phyloP scores from a whole-genome alignment of 92 coral and sea anemone species.

The Zoanthus sansibaricus region DNA sequence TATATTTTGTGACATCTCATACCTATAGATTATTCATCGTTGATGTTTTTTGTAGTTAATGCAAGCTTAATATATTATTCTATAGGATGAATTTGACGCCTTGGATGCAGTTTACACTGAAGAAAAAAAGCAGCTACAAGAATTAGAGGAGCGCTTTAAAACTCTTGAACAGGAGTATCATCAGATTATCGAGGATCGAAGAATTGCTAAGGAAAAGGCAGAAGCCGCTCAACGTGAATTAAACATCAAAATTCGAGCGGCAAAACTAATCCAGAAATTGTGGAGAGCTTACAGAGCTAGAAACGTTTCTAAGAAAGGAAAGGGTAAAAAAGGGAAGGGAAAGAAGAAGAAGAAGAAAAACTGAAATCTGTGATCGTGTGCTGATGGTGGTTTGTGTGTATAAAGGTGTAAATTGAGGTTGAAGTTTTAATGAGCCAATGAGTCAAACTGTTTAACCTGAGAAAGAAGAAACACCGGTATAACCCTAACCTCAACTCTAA shows the following conservation, averaged over 20 bases:
- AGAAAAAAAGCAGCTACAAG: conserved; percentile 94
- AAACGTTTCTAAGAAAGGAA: conserved; percentile 87
- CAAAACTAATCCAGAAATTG: conserved; percentile 87
- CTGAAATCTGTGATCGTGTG: too few relatives aligned
- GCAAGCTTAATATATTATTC: too few relatives aligned
- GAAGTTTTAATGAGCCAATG: too few relatives aligned
- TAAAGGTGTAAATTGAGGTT: too few relatives aligned
- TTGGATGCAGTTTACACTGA: conserved; percentile 90
- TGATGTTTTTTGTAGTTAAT: too few relatives aligned
- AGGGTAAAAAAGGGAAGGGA: conserved; percentile 82
- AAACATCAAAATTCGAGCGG: conserved; percentile 93
- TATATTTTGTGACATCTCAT: too few relatives aligned
- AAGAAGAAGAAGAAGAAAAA: conserved; percentile 81
- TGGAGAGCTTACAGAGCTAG: conserved; percentile 98
- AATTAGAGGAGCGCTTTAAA: conserved; percentile 93
- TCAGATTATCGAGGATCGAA: conserved; percentile 84
- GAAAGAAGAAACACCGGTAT: too few relatives aligned
- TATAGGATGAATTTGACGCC: conserved; percentile 96
- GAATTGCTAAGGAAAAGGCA: conserved; percentile 96
- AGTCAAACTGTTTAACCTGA: too few relatives aligned
- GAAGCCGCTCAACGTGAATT: conserved; percentile 91
- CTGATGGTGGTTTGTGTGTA: too few relatives aligned
- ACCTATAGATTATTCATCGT: too few relatives aligned
- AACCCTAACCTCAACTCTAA: too few relatives aligned
- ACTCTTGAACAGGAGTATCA: conserved; percentile 89